Percentiles rank a stretch among this genome's conserved stretches.
Conservation (phyloP, 2,888 invertebrate species). For the Erebia palarica region DNA sequence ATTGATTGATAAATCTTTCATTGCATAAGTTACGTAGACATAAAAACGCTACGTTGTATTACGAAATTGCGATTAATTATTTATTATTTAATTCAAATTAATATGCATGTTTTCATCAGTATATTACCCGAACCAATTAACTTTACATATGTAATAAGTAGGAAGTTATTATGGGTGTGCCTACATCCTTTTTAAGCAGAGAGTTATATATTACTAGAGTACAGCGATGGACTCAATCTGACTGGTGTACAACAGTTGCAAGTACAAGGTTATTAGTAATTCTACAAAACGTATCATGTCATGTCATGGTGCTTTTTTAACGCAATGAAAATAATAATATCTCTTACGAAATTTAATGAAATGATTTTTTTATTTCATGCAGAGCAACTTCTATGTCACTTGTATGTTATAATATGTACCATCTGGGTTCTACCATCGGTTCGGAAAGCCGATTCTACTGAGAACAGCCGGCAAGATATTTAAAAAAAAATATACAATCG, state of each 20-base stretch:
- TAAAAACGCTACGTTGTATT: background rate
- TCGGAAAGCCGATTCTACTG: no score
- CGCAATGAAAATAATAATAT: no score
- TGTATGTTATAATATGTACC: no score
- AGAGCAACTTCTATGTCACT: no score
- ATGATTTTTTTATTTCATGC: no score
- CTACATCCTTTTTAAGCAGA: constrained; percentile 16
- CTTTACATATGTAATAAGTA: background rate
- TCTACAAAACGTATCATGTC: no score
- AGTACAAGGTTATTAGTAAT: no score
- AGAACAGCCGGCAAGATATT: no score
- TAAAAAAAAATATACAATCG: no score
- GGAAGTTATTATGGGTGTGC: constrained; percentile 8
- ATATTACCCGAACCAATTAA: background rate
- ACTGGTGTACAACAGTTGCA: background rate
- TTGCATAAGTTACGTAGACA: background rate
- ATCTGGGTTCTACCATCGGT: no score
- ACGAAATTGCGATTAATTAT: constrained; percentile 1
- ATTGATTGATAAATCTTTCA: background rate
- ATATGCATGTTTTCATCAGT: background rate
- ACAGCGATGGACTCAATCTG: background rate
- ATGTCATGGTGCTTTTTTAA: no score
- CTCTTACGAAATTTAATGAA: no score
- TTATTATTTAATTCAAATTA: constrained; percentile 2
- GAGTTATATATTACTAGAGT: background rate